Base-by-base conservation (phyloP, 2,113 vertebrate genomes). In the Sinosuthora webbiana region DNA sequence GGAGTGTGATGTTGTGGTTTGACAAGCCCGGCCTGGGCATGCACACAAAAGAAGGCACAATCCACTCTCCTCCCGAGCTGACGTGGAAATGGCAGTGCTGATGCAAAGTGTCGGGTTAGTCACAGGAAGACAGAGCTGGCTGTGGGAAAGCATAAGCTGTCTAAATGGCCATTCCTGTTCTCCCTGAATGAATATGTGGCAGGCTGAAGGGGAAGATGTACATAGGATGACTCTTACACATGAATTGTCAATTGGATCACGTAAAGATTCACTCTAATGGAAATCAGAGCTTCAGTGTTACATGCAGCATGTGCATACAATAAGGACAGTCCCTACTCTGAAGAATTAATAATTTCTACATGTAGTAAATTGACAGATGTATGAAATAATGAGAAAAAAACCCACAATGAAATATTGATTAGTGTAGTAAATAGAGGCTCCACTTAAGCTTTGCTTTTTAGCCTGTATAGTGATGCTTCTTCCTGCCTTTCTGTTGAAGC, bases 211-310 rank as follows among this genome's bases (percentile, higher is more conserved):
- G 83, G 28, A 67, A 78, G 64, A 83, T 84, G 19, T 90, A 44
- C 41, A 14, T 42, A 41, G 64, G 35, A 42, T 86, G 89, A 77
- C 68, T 96, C 76, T 96, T 88, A 96, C 95, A 97, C 95, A 92
- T 95, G 94, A 97, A 24, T 96, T 96, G 94, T 94, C 89, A 97
- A 94, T 92, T 97, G 91, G 96, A 95, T 95, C 95, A 84, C 18
- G 6, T 95, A 78, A 93, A 94, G 91, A 56, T 84, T 70, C 92
- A 67, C 91, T 97, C 86, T 90, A 30, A 74, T 93, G 96, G 96
- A 97, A 97, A 93, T 70, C 22, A 52, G 82, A 91, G 73, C 83
- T 90, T 93, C 47, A 27, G 64, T 76, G 57, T 85, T 80, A 69
- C 13, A 31, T 80, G 31, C 68, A 57, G 59, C 11, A 35, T 67